Percentiles rank a stretch among this genome's conserved stretches.
These are phyloP conservation scores for Protosalanx chinensis DNA, from an alignment of 2,797 vertebrate species.

Conservation along the genomic window DNA sequence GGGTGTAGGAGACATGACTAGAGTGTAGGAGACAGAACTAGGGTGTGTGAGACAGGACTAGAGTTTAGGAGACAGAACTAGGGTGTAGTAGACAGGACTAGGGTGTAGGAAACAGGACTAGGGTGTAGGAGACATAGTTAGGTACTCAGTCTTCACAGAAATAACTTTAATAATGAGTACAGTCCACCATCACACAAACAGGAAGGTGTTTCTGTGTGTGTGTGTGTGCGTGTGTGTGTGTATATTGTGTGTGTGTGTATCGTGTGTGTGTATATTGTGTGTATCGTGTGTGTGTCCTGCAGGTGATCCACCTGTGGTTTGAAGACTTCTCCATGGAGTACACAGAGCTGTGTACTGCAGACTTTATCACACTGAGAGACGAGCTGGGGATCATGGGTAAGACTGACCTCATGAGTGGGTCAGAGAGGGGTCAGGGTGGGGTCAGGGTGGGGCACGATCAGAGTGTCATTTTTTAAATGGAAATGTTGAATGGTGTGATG, in stretches of 20 bases:
- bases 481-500: too few species aligned
- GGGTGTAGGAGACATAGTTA: background rate
- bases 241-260: too few species aligned
- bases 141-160: background rate
- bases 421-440: too few species aligned
- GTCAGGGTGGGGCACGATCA: too few species aligned
- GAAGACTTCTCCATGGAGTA: conserved; percentile 73
- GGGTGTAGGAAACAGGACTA: background rate
- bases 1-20: background rate
- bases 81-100: background rate
- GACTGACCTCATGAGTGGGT: conserved; percentile 8
- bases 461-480: too few species aligned
- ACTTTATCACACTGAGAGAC: conserved; percentile 70
- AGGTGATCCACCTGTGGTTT: conserved; percentile 79
- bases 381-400: conserved; percentile 69
- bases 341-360: conserved; percentile 59
- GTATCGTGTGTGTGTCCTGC: conserved; percentile 30
- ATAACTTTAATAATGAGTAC: too few species aligned
- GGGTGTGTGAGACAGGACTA: too few species aligned
- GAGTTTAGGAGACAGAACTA: too few species aligned
- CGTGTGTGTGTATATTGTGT: too few species aligned
- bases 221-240: too few species aligned
- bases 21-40: background rate
- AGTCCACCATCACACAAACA: background rate
- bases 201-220: too few species aligned